These are phyloP conservation scores for Esox masquinongy DNA, from an alignment of 2,797 vertebrate species.

Conservation along the genomic window DNA sequence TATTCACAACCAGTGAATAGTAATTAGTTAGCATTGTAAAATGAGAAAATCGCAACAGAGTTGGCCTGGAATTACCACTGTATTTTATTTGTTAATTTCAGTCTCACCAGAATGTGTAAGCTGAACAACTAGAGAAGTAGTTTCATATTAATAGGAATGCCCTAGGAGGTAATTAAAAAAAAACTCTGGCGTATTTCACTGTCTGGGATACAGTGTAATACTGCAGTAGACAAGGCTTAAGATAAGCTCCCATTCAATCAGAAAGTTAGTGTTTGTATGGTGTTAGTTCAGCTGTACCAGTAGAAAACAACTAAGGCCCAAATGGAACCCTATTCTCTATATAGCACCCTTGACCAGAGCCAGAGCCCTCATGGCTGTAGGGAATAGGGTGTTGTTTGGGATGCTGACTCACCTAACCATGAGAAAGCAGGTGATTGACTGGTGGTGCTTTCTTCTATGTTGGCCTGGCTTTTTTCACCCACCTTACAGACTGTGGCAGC, in stretches of 20 bases:
- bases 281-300: slow-evolving; percentile 28
- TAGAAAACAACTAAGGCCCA: not conserved
- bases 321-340: not conserved
- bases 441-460: slow-evolving; percentile 43
- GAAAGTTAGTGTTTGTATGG: not conserved
- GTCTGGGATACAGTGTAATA: slow-evolving; percentile 28
- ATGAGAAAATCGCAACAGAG: slow-evolving; percentile 20
- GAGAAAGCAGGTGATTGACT: slow-evolving; percentile 25
- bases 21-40: slow-evolving; percentile 36
- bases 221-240: slow-evolving; percentile 31
- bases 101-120: slow-evolving; percentile 22
- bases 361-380: not conserved
- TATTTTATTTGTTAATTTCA: slow-evolving; percentile 36
- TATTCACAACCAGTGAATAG: slow-evolving; percentile 23
- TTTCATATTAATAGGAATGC: slow-evolving; percentile 38
- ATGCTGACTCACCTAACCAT: slow-evolving; percentile 8
- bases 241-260: slow-evolving; percentile 11
- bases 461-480: slow-evolving; percentile 29
- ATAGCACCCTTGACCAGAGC: not conserved
- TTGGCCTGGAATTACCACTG: slow-evolving; percentile 15
- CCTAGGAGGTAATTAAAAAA: slow-evolving; percentile 51
- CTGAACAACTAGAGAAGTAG: slow-evolving; percentile 11
- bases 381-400: not conserved
- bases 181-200: slow-evolving; percentile 7
- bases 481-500: slow-evolving; percentile 48